Evolutionary conservation across 2,113 vertebrate genomes (phyloP).

Genomic region (Myrmecophaga tridactyla): DNA sequence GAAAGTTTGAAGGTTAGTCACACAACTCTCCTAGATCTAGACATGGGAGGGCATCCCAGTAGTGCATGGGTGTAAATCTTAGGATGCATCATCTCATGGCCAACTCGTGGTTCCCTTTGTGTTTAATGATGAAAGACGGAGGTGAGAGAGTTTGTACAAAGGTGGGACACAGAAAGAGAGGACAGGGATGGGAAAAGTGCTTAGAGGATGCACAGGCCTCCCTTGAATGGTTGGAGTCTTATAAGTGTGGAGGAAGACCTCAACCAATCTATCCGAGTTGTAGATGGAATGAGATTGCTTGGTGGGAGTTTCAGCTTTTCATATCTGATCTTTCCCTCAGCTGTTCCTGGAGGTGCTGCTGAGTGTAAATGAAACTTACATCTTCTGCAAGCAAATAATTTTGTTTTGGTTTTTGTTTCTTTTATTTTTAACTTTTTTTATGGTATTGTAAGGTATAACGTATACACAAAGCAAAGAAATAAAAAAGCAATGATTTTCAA

Average conservation of each 20-base stretch:
- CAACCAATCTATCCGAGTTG: not conserved
- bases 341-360: not conserved
- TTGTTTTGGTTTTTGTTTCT: too few species aligned
- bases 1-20: slow-evolving; percentile 92
- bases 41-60: not conserved
- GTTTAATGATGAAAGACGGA: not conserved
- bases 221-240: not conserved
- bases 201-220: not conserved
- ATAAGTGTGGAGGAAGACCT: not conserved
- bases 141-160: not conserved
- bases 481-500: too few species aligned
- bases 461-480: too few species aligned
- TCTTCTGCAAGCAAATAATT: not conserved
- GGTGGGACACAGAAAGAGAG: not conserved
- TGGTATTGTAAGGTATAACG: too few species aligned
- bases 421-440: too few species aligned
- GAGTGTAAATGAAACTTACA: not conserved
- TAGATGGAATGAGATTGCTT: not conserved
- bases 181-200: not conserved
- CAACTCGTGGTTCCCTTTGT: not conserved
- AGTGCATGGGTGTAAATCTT: not conserved
- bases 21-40: not conserved
- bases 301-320: not conserved
- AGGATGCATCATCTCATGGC: not conserved
- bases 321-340: not conserved